Base-by-base conservation (phyloP, 53 echinoderm and acorn worm species). In the Temnopleurus reevesii region DNA sequence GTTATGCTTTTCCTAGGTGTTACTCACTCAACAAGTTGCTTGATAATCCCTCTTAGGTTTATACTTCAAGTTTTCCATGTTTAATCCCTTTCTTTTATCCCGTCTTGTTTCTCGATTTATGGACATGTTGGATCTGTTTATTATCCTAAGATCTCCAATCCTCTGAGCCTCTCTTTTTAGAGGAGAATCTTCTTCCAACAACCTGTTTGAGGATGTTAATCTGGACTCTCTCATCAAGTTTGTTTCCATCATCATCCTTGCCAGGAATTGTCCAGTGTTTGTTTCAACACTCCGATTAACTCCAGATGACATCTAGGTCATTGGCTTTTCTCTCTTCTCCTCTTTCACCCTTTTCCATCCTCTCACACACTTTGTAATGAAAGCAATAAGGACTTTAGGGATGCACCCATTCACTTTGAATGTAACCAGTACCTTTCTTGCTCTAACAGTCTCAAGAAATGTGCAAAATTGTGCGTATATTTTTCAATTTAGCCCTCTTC, bases 221-320 rank as follows among this genome's bases (percentile, higher is more conserved):
- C 79, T 49, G 28, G 12, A 1, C 49, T 46, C 49, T 49, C 51
- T 28, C 41, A 71, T 27, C 71, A 71, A 38, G 71, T 71, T 36
- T 71, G 41, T 71, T 71, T 80, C 80, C 36, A 49, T 80, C 80
- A 80, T 80, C 80, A 51, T 29, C 2, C 30, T 80, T 80, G 80
- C 80, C 80, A 80, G 80, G 51, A 71, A 71, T 71, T 41, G 36
- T 71, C 71, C 8, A 36, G 71, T 71, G 71, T 71, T 71, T 71
- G 71, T 71, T 71, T 71, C 71, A 71, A 71, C 71, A 71, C 21
- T 36, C 38, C 41, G 71, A 71, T 71, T 43, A 71, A 71, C 38
- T 38, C 71, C 71, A 71, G 18, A 36, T 71, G 71, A 71, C 71
- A 71, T 38, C n/a, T 38, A 41, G 71, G 71, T 71, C 71, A 71